Base-by-base conservation (phyloP, 2,113 vertebrate genomes). In the Coptodon rendalli region DNA sequence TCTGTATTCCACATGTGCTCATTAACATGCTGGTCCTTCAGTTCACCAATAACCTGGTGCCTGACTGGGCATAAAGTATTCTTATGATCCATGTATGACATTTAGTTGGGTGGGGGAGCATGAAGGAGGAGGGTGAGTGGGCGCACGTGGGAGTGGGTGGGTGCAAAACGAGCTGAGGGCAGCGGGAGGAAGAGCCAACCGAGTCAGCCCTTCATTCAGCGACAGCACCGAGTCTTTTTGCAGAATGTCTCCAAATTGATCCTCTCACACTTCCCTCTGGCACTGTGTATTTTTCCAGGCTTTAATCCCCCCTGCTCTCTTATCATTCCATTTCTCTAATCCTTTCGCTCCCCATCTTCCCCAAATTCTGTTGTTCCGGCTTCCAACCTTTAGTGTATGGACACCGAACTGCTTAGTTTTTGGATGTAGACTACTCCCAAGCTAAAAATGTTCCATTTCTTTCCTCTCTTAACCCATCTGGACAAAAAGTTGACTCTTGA, bases 141-240 rank as follows among this genome's bases (percentile, higher is more conserved):
- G 81, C 84, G 91, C 89, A 93, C 87, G 87, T 93, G 94, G 89
- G 85, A 93, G 90, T 87, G 92, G 92, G 93, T 90, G 90, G 89
- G 63, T 88, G 86, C 82, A 90, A 95, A 94, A 93, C 83, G 86
- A 94, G 92, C 54, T 4, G 36, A 87, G 56, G 84, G 81, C 87
- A 76, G 57, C 16, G 3, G 61, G 87, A 85, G 34, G 80, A 81
- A 84, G 86, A 89, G 86, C 36, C 4, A 63, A 80, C 76, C 16
- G 17, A 90, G 68, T 59, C 88, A 38, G 85, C 57, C 53, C 91
- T 68, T 68, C 34, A 79, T 91, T 88, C 85, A 78, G 84, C 63
- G 85, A 89, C 89, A 91, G 80, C 89, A 81, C 73, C 57, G 40
- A 91, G 81, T 92, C 93, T 92, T 63, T 88, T 78, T 80, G 86